Evolutionary conservation across 2,113 vertebrate genomes (phyloP), one percentile per base, ranked within the genome.

Genomic region (Murina feae): DNA sequence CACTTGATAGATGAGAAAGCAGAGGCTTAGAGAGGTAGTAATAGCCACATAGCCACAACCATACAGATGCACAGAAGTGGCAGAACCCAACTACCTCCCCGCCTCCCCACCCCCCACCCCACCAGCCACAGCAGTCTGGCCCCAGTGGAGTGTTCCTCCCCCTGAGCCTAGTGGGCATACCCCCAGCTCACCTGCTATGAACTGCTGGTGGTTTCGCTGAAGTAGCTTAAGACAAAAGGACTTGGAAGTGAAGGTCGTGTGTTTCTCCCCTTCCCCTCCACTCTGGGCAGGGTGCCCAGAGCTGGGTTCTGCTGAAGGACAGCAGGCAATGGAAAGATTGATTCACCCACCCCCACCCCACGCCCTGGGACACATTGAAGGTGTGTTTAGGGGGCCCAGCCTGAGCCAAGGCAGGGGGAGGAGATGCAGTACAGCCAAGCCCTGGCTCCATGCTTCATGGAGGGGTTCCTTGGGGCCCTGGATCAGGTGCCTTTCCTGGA

Each of bases 241-340:
- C 78, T 90, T 78, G 37, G 69, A 94, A 91, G 83, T 44, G 87
- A 95, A 96, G 90, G 93, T 91, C 20, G 0, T 32, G 25, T 0
- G 0, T 55, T 18, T 90, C 65, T 88, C 88, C 72, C 89, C 82
- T 92, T 86, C 68, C 86, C 79, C 84, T 94, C 68, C 11, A n/a
- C n/a, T 49, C 91, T 69, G 68, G 96, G 96, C 95, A 90, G 58
- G 80, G 90, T 85, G 93, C 95, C 96, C 95, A 65, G 92, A 89
- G 14, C 86, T 18, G 7, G 91, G 69, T 35, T n/a, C 91, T 94
- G 80, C 71, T 87, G 87, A 84, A 93, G 93, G 80, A 60, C 72
- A 87, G 71, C 82, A 65, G 72, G 35, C 17, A 47, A n/a, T 0
- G 3, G 89, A 83, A 89, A 75, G 81, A 14, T 42, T 81, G 84